phyloP scores from a whole-genome alignment of 2,888 invertebrate genomes.

The Polydrusus tereticollis region DNA sequence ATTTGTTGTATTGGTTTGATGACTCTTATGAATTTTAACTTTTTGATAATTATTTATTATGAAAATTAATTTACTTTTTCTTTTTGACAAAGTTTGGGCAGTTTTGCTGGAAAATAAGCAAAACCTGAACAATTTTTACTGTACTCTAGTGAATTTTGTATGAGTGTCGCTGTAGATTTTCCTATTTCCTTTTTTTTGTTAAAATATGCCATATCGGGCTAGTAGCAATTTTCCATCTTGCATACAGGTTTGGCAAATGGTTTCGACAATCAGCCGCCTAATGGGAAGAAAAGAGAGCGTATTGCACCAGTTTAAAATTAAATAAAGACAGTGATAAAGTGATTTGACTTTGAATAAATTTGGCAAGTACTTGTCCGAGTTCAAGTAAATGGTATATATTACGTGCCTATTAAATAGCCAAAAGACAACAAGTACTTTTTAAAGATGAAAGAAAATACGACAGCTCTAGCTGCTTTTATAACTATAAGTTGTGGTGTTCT shows the following conservation, averaged over 20 bases:
- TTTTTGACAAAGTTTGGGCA: not conserved
- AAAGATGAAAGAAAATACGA: too few relatives aligned
- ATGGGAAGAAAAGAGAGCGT: too few relatives aligned
- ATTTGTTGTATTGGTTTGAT: conserved; percentile 36
- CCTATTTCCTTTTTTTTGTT: not conserved
- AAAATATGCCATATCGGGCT: not conserved
- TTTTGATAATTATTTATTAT: not conserved
- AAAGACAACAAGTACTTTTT: too few relatives aligned
- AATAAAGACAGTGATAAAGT: too few relatives aligned
- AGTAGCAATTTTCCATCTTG: not conserved
- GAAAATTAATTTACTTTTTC: not conserved
- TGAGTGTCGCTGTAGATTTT: conserved; percentile 22
- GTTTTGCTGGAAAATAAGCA: not conserved
- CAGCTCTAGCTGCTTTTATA: too few relatives aligned
- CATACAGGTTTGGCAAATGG: not conserved
- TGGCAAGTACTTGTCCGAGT: too few relatives aligned
- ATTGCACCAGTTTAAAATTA: too few relatives aligned
- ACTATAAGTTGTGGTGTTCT: too few relatives aligned
- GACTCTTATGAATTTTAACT: not conserved
- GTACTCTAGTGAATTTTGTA: conserved; percentile 1
- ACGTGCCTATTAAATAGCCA: too few relatives aligned
- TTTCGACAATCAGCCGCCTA: too few relatives aligned
- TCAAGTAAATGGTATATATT: too few relatives aligned
- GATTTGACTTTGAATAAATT: too few relatives aligned
- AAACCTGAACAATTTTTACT: not conserved